Conservation (phyloP, 2,888 invertebrate species). For the Pseudococcus jackbeardsleyi region DNA sequence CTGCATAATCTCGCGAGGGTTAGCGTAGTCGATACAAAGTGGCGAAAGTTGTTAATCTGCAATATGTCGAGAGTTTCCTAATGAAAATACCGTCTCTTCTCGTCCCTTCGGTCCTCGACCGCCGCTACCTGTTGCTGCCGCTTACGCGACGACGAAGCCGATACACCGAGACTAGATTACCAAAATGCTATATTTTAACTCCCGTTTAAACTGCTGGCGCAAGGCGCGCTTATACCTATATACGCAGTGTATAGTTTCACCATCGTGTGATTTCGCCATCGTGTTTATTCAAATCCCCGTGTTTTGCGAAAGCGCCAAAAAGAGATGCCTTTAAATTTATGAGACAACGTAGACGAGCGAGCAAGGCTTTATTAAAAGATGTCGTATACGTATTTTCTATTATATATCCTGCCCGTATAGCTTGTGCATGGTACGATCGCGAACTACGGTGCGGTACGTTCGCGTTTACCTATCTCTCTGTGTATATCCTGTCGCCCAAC, state of each 20-base stretch:
- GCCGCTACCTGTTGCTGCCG: conserved; percentile 1
- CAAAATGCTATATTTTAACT: conserved; percentile 21
- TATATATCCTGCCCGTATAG: neutral
- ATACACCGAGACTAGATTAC: conserved; percentile 40
- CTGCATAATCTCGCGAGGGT: conserved; percentile 26
- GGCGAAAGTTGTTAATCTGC: conserved; percentile 47
- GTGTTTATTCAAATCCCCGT: conserved; percentile 22
- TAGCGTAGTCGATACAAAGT: conserved; percentile 2
- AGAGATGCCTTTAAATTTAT: conserved; percentile 35
- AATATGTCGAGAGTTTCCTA: conserved; percentile 47
- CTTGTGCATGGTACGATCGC: neutral
- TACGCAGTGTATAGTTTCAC: neutral
- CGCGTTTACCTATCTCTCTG: neutral
- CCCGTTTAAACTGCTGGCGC: neutral
- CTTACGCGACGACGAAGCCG: neutral
- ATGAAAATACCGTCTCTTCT: neutral
- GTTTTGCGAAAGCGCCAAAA: conserved; percentile 9
- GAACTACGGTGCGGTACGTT: neutral
- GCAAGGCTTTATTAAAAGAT: conserved; percentile 37
- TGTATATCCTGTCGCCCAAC: neutral
- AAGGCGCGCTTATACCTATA: neutral
- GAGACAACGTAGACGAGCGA: conserved; percentile 29
- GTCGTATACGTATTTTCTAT: conserved; percentile 28
- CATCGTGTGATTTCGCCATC: conserved; percentile 18
- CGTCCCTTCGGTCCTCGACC: neutral